Conservation (phyloP, 2,888 invertebrate species). For the Eristalis arbustorum region DNA sequence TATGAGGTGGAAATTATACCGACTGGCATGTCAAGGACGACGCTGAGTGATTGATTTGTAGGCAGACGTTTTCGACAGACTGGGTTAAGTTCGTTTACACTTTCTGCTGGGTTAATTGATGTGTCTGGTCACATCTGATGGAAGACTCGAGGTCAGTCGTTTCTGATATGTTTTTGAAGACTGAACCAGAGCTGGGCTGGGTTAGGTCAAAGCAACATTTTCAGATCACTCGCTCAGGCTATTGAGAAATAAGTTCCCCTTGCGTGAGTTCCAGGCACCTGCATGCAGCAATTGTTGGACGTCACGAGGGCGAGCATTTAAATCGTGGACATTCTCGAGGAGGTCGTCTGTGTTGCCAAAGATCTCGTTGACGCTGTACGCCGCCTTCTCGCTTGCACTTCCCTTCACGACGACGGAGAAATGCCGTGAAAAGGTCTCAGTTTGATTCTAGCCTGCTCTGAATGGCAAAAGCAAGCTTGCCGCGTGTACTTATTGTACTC, state of each 20-base stretch:
- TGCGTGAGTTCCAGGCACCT: too few relatives aligned
- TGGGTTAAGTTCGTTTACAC: too few relatives aligned
- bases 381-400: not conserved
- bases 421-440: not conserved
- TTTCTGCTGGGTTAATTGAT: not conserved
- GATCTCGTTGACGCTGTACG: not conserved
- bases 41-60: too few relatives aligned
- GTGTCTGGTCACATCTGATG: not conserved
- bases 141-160: too few relatives aligned
- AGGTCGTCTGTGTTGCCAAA: not conserved
- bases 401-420: not conserved
- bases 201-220: too few relatives aligned
- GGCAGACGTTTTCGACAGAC: too few relatives aligned
- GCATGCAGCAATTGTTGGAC: too few relatives aligned
- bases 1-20: not conserved
- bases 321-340: not conserved
- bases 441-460: not conserved
- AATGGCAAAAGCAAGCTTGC: not conserved
- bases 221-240: too few relatives aligned
- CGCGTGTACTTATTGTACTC: not conserved
- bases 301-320: not conserved
- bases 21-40: too few relatives aligned
- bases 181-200: too few relatives aligned
- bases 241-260: too few relatives aligned
- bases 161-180: too few relatives aligned